These are phyloP conservation scores for Clarias macrocephalus DNA, from an alignment of 2,113 vertebrate species.

Conservation along the genomic window DNA sequence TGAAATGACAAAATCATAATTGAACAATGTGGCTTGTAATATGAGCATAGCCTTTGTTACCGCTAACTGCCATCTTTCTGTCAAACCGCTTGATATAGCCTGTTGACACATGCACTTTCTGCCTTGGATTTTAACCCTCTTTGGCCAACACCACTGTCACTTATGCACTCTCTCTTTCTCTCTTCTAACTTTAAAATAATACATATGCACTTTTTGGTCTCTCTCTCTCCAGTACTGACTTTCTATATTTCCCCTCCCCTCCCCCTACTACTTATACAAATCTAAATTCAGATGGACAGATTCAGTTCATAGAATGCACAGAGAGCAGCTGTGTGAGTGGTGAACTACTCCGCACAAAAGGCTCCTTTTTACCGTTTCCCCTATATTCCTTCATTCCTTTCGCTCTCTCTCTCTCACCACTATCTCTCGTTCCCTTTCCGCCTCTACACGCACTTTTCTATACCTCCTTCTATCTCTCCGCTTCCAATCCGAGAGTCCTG, in stretches of 20 bases:
- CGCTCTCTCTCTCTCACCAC: slow-evolving; percentile 42
- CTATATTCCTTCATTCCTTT: slow-evolving; percentile 23
- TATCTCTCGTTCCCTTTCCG: slow-evolving; percentile 52
- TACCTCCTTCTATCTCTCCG: slow-evolving; percentile 46
- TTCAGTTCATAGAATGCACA: slow-evolving; percentile 18
- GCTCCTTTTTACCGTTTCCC: slow-evolving; percentile 22
- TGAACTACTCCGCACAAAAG: slow-evolving; percentile 42
- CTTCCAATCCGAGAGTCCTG: slow-evolving; percentile 73
- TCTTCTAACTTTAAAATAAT: background rate
- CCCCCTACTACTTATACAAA: background rate
- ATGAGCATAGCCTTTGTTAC: background rate
- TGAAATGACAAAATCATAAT: too few relatives aligned
- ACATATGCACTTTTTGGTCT: background rate
- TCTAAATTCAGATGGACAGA: slow-evolving; percentile 35
- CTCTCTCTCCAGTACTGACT: background rate
- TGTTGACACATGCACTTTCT: background rate
- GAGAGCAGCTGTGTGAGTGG: slow-evolving; percentile 27
- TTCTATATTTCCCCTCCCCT: background rate
- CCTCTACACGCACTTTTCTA: slow-evolving; percentile 56
- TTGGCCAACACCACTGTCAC: background rate
- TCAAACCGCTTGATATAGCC: background rate
- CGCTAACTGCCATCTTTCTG: background rate
- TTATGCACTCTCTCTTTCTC: background rate
- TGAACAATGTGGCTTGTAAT: too few relatives aligned
- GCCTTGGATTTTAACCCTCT: background rate